Evolutionary conservation across 2,888 invertebrate species (phyloP), one percentile per base, ranked within the genome.

Genomic region (Habroteleia sp.): DNA sequence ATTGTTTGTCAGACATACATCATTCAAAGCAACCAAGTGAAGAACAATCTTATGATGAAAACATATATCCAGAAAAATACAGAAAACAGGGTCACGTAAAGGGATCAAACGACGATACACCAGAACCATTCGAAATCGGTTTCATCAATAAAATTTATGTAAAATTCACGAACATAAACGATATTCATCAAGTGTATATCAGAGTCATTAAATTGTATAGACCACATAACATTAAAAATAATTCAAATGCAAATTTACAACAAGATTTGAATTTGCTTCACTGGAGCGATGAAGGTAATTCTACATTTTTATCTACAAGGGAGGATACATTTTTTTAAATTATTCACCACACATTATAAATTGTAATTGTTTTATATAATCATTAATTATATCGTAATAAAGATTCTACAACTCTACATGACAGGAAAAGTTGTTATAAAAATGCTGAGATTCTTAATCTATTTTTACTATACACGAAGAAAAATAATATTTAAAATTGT

Each of bases 21-120:
- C 3, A 16, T 6, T 27, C 39, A 17, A 17, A 37, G 3, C 62
- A 29, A 48, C 66, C 13, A 41, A 31, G 13, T 3, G 23, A 52
- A 13, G 74, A 75, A n/a, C 27, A 60, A 27, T 39, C 72, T 8
- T 91, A 93, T 0, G 94, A 96, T 87, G 94, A 94, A 85, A 91
- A 92, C n/a, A 84, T 93, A 23, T 96, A 94, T 84, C 93, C 96
- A 0, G 96, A 96, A 86, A 93, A 92, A 81, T 96, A 95, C 85
- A 90, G 96, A 60, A 96, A 95, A 88, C 92, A 91, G 35, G 93
- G 93, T 75, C 91, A 90, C 76, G 86, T 93, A 13, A 93, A 94
- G 79, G 94, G 94, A 0, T 93, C 93, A 0, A 94, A 95, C 81
- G 85, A 90, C 7, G 92, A 93, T 73, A 93, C 94, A 0, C 93